Evolutionary conservation across 2,113 vertebrate genomes (phyloP).

Genomic region (Gopherus evgoodei): DNA sequence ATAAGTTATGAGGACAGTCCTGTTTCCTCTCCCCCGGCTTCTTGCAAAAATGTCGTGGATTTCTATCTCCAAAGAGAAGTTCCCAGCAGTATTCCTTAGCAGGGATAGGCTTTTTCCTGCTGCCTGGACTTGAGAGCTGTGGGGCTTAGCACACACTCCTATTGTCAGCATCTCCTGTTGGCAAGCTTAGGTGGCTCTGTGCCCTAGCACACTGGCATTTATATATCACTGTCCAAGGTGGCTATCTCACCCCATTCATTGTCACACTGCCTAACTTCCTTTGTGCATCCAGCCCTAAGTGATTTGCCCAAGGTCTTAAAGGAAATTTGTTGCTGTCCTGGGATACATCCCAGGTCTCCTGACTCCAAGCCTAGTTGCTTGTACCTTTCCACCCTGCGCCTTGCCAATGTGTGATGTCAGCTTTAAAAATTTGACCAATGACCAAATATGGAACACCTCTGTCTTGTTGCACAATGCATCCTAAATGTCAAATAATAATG

Average conservation of each 20-base stretch:
- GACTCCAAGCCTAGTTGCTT: background rate
- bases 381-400: background rate
- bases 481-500: background rate
- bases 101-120: no score
- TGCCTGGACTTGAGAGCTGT: no score
- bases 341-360: background rate
- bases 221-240: background rate
- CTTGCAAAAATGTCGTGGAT: no score
- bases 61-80: no score
- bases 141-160: no score
- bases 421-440: background rate
- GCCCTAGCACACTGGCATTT: no score
- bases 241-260: background rate
- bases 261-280: background rate
- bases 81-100: no score
- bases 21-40: no score
- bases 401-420: background rate
- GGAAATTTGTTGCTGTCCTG: background rate
- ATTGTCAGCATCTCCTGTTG: no score
- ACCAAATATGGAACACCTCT: background rate
- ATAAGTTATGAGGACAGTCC: no score
- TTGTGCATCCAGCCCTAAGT: background rate
- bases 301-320: no score
- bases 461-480: background rate
- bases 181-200: no score